Evolutionary conservation across 2,888 invertebrate species (phyloP).

Genomic region (Pyralis farinalis): DNA sequence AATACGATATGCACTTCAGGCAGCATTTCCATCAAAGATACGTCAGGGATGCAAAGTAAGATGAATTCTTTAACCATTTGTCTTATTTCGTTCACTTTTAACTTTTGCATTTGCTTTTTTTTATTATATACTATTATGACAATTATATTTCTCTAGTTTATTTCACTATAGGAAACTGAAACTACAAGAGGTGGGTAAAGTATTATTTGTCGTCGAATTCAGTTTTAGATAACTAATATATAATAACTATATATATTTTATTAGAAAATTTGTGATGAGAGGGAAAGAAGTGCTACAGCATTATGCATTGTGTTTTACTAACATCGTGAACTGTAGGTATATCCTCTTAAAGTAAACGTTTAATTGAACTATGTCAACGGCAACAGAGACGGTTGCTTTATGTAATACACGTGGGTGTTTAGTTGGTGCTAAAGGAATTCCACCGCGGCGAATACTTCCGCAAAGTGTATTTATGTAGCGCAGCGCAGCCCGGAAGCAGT

Average conservation of each 20-base stretch:
- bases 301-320: too few relatives aligned
- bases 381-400: conserved; percentile 18
- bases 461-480: conserved; percentile 67
- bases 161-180: too few relatives aligned
- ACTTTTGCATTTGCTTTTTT: conserved; percentile 1
- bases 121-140: not conserved
- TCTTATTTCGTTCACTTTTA: conserved; percentile 7
- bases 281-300: too few relatives aligned
- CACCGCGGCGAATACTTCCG: conserved; percentile 61
- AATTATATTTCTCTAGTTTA: not conserved
- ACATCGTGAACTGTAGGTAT: not conserved
- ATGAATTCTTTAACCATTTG: conserved; percentile 9
- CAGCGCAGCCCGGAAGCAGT: conserved; percentile 68
- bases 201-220: too few relatives aligned
- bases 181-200: too few relatives aligned
- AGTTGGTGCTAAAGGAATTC: conserved; percentile 58
- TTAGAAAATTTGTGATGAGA: not conserved
- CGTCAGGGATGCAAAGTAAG: conserved; percentile 31
- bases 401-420: conserved; percentile 34
- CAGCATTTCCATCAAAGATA: conserved; percentile 34
- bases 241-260: not conserved
- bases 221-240: too few relatives aligned
- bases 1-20: conserved; percentile 35
- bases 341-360: too few relatives aligned
- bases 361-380: conserved; percentile 22